Evolutionary conservation across 2,797 vertebrate genomes (phyloP), one percentile per base, ranked within the genome.

Genomic region (Manis javanica): DNA sequence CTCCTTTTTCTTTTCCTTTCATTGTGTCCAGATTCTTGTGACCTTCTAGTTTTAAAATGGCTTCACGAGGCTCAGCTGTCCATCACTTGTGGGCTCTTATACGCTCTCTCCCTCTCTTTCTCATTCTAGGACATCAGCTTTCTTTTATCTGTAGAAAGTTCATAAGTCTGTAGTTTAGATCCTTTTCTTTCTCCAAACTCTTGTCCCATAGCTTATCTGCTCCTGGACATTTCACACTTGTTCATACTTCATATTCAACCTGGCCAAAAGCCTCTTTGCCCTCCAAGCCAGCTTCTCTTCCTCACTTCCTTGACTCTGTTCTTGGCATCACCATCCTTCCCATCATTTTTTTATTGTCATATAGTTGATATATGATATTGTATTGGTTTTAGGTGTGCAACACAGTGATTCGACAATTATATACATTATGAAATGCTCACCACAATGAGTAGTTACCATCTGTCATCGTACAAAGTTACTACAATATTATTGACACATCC

Each of bases 1-100:
- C 24, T 74, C 37, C 53, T 94, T 96, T 97, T 89, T 39, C n/a
- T 42, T 2, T 87, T 83, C 34, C 46, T 97, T 89, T 89, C 39
- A 74, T 53, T 90, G 24, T 78, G 26, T 29, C 75, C 77, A 91
- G 59, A 78, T 59, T 96, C 59, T 91, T 93, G 42, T 49, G 57
- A 91, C 82, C 46, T 39, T 91, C 49, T 82, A 19, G 23, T 87
- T 96, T 94, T 84, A 24, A 96, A 96, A 53, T 39, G 21, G 49
- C n/a, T 49, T 89, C 21, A 39, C 37, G 19, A 83, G 61, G 1
- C 75, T 95, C 64, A 34, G 12, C 31, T 92, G 19, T 87, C 85
- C 31, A 51, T 95, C 75, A 59, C n/a, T 39, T 81, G 66, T 13
- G 87, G 24, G 8, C 31, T 95, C 39, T 92, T 61, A 42, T 0